Evolutionary conservation across 2,797 vertebrate species (phyloP).

Genomic region (Lemur catta): DNA sequence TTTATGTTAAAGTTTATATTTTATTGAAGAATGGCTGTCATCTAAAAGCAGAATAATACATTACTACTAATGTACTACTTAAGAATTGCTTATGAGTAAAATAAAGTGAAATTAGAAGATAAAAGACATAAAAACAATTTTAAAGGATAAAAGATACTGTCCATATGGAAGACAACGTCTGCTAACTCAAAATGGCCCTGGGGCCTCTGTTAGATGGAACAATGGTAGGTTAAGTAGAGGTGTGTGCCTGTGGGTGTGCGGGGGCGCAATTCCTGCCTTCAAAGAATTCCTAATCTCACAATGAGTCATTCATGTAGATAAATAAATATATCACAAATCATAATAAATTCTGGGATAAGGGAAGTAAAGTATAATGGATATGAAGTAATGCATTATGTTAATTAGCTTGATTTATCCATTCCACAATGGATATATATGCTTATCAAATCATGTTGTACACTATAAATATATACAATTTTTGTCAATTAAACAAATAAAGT

Average conservation of each 20-base stretch:
- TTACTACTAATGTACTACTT: background rate
- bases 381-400: background rate
- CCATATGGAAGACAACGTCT: background rate
- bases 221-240: background rate
- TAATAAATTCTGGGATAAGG: background rate
- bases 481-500: background rate
- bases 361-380: background rate
- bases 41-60: background rate
- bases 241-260: rapidly evolving
- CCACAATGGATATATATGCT: background rate
- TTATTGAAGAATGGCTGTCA: background rate
- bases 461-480: background rate
- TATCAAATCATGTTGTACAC: background rate
- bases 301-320: background rate
- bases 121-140: background rate
- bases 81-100: background rate
- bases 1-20: background rate
- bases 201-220: background rate
- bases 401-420: background rate
- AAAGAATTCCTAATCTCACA: background rate
- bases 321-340: background rate
- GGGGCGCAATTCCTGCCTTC: background rate
- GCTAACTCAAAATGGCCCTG: background rate
- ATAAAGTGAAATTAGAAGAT: background rate
- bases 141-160: background rate